Conservation (phyloP, 2,888 invertebrate species). For the Andricus quercusramuli region DNA sequence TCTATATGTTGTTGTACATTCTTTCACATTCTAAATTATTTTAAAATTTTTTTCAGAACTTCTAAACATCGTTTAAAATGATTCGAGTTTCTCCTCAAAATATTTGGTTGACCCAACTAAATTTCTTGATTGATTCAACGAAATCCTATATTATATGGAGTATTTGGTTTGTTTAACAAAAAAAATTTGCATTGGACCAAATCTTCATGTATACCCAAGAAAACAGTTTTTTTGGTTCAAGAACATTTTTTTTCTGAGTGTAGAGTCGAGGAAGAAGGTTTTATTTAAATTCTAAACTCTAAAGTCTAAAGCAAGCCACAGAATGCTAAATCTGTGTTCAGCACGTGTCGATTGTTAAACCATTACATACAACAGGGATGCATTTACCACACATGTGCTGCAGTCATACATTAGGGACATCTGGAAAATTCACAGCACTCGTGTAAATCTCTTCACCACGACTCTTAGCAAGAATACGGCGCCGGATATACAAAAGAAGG, state of each 20-base stretch:
- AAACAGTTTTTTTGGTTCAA: too few species aligned
- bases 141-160: too few species aligned
- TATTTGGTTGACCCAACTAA: too few species aligned
- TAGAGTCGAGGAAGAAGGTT: neutral
- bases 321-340: conserved; percentile 25
- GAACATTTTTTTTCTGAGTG: neutral
- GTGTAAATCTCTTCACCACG: neutral
- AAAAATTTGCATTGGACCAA: too few species aligned
- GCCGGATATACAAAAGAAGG: neutral
- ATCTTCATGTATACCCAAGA: too few species aligned
- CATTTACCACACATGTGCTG: conserved; percentile 18
- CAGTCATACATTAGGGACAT: conserved; percentile 22
- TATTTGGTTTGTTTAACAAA: too few species aligned
- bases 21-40: too few species aligned
- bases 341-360: conserved; percentile 34
- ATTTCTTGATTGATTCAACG: too few species aligned
- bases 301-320: neutral
- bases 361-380: conserved; percentile 13
- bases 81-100: too few species aligned
- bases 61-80: too few species aligned
- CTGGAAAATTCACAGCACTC: conserved; percentile 17
- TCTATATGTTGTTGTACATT: too few species aligned
- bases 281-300: neutral
- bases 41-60: too few species aligned
- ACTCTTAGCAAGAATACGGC: neutral